A percentile compares a stretch with the other conserved stretches of the same genome.
phyloP scores from a whole-genome alignment of 2,113 vertebrate species.

The Rhinopomastus cyanomelas region DNA sequence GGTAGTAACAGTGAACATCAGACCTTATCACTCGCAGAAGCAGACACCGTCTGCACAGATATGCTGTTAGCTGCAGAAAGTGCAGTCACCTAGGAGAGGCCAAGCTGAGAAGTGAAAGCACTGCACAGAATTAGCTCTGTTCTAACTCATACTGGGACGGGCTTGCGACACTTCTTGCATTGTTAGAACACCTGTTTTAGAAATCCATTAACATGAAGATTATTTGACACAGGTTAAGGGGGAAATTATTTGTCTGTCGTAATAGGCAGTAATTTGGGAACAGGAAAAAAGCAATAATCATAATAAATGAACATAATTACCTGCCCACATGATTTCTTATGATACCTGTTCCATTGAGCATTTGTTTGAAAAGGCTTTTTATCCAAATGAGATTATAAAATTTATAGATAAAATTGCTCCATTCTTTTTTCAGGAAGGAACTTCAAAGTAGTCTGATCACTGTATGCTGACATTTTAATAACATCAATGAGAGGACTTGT shows the following conservation, averaged over 20 bases:
- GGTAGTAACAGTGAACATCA: no score
- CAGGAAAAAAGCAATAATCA: not conserved
- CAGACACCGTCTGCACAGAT: no score
- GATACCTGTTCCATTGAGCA: not conserved
- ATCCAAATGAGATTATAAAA: not conserved
- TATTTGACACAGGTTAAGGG: not conserved
- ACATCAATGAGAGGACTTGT: not conserved
- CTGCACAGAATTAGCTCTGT: no score
- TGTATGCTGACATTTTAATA: not conserved
- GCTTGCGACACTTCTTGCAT: not conserved
- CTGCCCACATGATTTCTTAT: not conserved
- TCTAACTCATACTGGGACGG: no score
- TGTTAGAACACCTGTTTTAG: not conserved
- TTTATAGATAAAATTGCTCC: not conserved
- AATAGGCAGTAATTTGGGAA: not conserved
- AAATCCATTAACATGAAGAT: not conserved
- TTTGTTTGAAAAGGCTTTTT: not conserved
- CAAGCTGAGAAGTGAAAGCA: no score
- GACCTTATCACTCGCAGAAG: no score
- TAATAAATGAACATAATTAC: not conserved
- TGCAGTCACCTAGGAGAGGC: no score
- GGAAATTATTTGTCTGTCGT: not conserved
- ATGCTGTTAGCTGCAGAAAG: no score
- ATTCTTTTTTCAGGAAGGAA: not conserved
- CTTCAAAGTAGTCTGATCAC: not conserved